Base-by-base conservation (phyloP, 1,140 invertebrate genomes). In the Plodia interpunctella region DNA sequence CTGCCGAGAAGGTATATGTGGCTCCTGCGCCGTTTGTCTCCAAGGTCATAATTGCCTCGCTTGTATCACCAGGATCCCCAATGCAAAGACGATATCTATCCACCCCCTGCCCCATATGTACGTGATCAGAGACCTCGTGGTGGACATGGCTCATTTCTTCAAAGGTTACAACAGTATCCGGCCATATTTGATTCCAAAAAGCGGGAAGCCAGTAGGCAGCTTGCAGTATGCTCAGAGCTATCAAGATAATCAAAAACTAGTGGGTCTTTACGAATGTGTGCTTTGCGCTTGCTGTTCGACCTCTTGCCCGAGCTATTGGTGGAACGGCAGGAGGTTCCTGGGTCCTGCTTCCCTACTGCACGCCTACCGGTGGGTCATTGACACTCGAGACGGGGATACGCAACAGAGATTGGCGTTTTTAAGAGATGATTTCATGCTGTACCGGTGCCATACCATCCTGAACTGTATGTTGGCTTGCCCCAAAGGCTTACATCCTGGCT, bases 31-130 rank as follows among this genome's bases (percentile, higher is more conserved):
- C 0, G 95, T 98, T 93, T 98, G 97, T 78, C 95, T 98, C 73
- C 93, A 95, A 77, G 97, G 97, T 18, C 83, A 91, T 0, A 98
- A 98, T 80, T 96, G 94, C 32, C 90, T 98, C 38, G 96, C 97
- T 54, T 98, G 97, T 78, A 93, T 96, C 70, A 95, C 80, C 0
- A 60, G 66, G 13, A 79, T 80, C 18, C 81, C 83, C 3, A 55
- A 65, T 1, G 68, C 63, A 15, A 95, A 95, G 76, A 82, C 91
- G 0, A 86, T 93, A 9, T 95, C 95, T 51, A 93, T 98, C 49
- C 96, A 97, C 80, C 97, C 97, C 10, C 87, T 98, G 35, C 97
- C 97, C 8, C 97, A 98, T 74, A 95, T 97, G 93, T 98, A 97
- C 78, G 95, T 98, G 0, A 93, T 98, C 15, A 96, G 97, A 83